phyloP scores from a whole-genome alignment of 2,797 vertebrate species.

The Myotis pilosus region DNA sequence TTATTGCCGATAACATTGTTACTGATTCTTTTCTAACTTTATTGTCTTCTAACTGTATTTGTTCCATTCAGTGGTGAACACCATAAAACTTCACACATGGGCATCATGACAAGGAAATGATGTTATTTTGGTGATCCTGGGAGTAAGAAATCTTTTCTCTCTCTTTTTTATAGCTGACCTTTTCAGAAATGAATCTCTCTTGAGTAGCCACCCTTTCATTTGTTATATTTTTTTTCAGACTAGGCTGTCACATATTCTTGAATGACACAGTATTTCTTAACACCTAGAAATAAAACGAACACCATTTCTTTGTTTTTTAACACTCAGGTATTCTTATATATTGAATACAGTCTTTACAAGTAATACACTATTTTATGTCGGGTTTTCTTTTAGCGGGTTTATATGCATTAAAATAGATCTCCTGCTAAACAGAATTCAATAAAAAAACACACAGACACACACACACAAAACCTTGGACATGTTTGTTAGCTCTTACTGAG shows the following conservation, averaged over 20 bases:
- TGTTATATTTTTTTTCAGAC: constrained; percentile 65
- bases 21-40: constrained; percentile 45
- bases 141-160: constrained; percentile 62
- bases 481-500: background rate
- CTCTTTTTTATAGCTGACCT: constrained; percentile 72
- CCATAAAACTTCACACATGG: constrained; percentile 63
- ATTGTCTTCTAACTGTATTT: constrained; percentile 61
- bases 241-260: constrained; percentile 31
- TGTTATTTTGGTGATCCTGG: constrained; percentile 68
- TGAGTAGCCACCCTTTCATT: constrained; percentile 54
- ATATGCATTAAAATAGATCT: background rate
- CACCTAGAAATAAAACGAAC: constrained; percentile 15
- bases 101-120: constrained; percentile 59
- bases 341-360: constrained; percentile 1
- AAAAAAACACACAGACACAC: background rate
- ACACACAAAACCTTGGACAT: background rate
- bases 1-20: constrained; percentile 26
- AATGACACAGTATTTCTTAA: constrained; percentile 52
- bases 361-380: background rate
- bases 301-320: background rate
- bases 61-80: constrained; percentile 58
- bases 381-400: constrained; percentile 4
- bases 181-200: constrained; percentile 71
- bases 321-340: background rate
- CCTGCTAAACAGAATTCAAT: background rate